Percentiles rank a stretch among this genome's conserved stretches.
phyloP scores from a whole-genome alignment of 2,888 invertebrate species.

The Anticlea derivata region DNA sequence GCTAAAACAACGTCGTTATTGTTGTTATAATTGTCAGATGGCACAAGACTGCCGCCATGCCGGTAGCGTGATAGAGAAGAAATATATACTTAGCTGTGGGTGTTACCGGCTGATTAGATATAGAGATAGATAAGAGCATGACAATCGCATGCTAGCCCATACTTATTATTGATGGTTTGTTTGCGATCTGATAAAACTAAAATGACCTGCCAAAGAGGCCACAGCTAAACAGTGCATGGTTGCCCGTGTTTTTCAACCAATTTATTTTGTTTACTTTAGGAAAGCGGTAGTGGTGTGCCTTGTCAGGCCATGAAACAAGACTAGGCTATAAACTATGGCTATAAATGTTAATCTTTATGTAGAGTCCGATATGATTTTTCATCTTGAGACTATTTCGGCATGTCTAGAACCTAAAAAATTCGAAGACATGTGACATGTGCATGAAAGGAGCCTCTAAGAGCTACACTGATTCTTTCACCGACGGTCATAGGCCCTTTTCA shows the following conservation, averaged over 20 bases:
- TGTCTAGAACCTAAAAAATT: no score
- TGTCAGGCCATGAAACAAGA: constrained; percentile 12
- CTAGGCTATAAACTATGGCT: neutral
- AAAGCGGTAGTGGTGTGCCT: constrained; percentile 32
- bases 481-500: no score
- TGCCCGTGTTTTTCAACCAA: constrained; percentile 53
- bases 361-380: no score
- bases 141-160: constrained; percentile 27
- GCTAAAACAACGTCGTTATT: no score
- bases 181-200: constrained; percentile 43
- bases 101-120: constrained; percentile 14
- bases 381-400: no score
- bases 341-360: no score
- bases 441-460: no score
- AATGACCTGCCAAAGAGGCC: constrained; percentile 35
- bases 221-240: constrained; percentile 39
- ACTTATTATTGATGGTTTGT: constrained; percentile 34
- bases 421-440: no score
- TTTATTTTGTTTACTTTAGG: constrained; percentile 54
- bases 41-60: neutral
- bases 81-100: constrained; percentile 12
- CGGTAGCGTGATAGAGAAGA: neutral
- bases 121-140: constrained; percentile 19
- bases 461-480: no score
- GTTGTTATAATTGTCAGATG: no score